Conservation (phyloP, 2,113 vertebrate genomes). For the Pedetes capensis region DNA sequence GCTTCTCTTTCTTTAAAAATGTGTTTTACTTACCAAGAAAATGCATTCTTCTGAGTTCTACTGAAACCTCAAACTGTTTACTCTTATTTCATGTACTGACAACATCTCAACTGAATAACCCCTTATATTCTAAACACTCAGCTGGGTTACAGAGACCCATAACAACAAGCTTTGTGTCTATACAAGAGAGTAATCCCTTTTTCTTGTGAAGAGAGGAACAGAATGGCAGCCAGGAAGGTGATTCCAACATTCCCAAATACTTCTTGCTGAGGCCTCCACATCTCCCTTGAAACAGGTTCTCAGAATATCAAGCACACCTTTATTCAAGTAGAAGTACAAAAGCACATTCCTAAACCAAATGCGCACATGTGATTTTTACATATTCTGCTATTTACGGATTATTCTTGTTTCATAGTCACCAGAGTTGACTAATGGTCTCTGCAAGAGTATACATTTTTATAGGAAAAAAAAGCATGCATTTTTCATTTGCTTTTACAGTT, state of each 20-base stretch:
- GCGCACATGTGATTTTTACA: slow-evolving; percentile 66
- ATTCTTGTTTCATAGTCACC: slow-evolving; percentile 50
- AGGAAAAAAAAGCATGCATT: slow-evolving; percentile 52
- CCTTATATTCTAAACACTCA: slow-evolving; percentile 18
- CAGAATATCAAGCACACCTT: slow-evolving; percentile 66
- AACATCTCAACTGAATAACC: background rate
- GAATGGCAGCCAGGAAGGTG: background rate
- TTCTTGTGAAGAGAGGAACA: background rate
- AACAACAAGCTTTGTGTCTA: background rate
- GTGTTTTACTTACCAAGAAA: slow-evolving; percentile 8
- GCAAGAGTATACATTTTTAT: slow-evolving; percentile 43
- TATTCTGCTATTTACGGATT: slow-evolving; percentile 51
- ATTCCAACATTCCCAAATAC: slow-evolving; percentile 5
- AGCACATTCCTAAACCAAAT: slow-evolving; percentile 73
- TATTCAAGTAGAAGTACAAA: slow-evolving; percentile 74
- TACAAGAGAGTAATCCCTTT: background rate
- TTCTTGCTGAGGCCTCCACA: slow-evolving; percentile 11
- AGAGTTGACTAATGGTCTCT: slow-evolving; percentile 47
- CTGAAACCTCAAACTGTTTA: slow-evolving; percentile 20
- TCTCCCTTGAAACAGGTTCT: slow-evolving; percentile 66
- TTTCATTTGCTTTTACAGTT: slow-evolving; percentile 65
- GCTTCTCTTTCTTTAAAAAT: background rate
- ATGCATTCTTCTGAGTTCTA: background rate
- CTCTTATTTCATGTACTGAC: background rate
- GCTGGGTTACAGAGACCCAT: background rate